Base-by-base conservation (phyloP, 2,888 invertebrate species). In the Scaptomyza polygonia region DNA sequence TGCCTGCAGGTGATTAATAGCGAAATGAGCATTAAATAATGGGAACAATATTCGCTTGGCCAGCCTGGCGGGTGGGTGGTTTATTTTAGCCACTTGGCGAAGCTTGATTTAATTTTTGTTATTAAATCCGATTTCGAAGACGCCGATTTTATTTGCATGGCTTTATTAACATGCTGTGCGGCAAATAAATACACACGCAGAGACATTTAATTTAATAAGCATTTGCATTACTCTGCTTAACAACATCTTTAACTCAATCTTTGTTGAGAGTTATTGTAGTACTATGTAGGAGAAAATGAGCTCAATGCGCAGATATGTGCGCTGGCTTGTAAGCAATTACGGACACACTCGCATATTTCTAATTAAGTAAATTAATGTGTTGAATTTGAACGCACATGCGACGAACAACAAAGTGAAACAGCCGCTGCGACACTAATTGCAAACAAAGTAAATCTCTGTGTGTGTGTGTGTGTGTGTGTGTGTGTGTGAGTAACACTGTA, bases 341-440 rank as follows among this genome's bases (percentile, higher is more conserved):
- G 71, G 70, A 77, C 85, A 77, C 85, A 86, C 84, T 86, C 71
- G 78, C 86, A 75, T 70, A 66, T 64, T 83, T 72, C 84, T 85
- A 85, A 85, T 85, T 85, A 85, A 85, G 75, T 83, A 87, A 85
- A 87, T 87, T 85, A 87, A 85, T 85, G 86, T 72, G 67, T 59
- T 62, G 70, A 83, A 87, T 85, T 79, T 87, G 85, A 79, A 80
- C 65, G 59, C 83, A 80, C 65, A 59, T 62, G 69, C 73, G 72
- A 59, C 72, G 25, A 80, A 70, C 79, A 78, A 78, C 79, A 77
- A 81, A 74, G 71, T 71, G 81, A 69, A 76, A 84, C 86, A 83
- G 82, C 82, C 86, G 86, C 85, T 84, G 75, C 81, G 78, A 84
- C 82, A 83, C 82, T 83, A 83, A 83, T 83, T 83, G 78, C 85